Percentiles rank a stretch among this genome's conserved stretches.
These are phyloP conservation scores for Ammodytes dubius DNA, from an alignment of 2,113 vertebrate genomes.

Conservation along the genomic window DNA sequence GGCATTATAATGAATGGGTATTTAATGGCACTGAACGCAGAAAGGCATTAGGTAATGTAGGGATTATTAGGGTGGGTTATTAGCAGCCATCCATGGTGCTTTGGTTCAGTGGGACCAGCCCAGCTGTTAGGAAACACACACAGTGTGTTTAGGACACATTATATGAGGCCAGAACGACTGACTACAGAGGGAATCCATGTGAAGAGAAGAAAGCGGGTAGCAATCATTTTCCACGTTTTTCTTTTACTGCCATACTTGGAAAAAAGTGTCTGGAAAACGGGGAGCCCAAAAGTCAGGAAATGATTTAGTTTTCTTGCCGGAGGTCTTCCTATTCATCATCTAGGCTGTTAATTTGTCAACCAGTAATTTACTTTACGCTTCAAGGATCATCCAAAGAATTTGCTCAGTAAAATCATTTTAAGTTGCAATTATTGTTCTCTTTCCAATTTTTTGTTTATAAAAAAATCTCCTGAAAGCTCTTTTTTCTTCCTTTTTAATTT, in stretches of 20 bases:
- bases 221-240: slow-evolving; percentile 64
- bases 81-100: slow-evolving; percentile 78
- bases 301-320: slow-evolving; percentile 59
- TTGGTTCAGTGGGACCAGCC: slow-evolving; percentile 72
- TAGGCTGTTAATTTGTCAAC: slow-evolving; percentile 59
- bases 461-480: slow-evolving; percentile 7
- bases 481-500: neutral
- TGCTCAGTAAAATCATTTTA: slow-evolving; percentile 40
- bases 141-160: slow-evolving; percentile 42
- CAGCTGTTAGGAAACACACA: slow-evolving; percentile 71
- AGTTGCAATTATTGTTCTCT: slow-evolving; percentile 30
- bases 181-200: slow-evolving; percentile 39
- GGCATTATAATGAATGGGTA: slow-evolving; percentile 69
- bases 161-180: slow-evolving; percentile 47
- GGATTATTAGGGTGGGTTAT: slow-evolving; percentile 82
- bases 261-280: slow-evolving; percentile 43
- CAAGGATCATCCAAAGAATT: slow-evolving; percentile 26
- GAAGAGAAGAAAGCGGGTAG: slow-evolving; percentile 2
- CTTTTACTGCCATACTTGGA: slow-evolving; percentile 40
- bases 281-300: slow-evolving; percentile 59
- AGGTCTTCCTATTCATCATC: slow-evolving; percentile 73
- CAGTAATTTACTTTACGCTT: slow-evolving; percentile 40
- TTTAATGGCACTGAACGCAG: slow-evolving; percentile 71
- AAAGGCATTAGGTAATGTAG: slow-evolving; percentile 71
- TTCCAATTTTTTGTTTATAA: slow-evolving; percentile 12